Evolutionary conservation across 2,113 vertebrate genomes (phyloP), one percentile per base, ranked within the genome.

Genomic region (Enhydra lutris): DNA sequence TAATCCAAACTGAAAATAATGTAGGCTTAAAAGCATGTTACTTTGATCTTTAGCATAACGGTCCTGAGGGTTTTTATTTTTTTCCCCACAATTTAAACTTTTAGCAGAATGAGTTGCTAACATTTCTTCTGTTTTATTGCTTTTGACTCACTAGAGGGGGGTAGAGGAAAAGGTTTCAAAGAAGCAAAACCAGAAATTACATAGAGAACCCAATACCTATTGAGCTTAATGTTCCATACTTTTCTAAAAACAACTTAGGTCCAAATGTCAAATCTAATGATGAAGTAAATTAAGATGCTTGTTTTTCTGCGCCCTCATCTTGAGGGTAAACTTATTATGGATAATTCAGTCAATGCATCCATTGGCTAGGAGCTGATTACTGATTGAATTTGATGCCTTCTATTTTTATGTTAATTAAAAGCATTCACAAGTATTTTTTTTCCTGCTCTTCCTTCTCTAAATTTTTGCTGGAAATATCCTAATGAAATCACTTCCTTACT

Each of bases 131-230:
- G 88, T 74, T 63, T 73, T 97, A 50, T 78, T 93, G n/a, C 81
- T 26, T 81, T 95, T 93, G 23, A 7, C 4, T 93, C 98, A 97
- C 95, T 97, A 98, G 98, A 96, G 98, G 98, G 97, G 63, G 65
- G 31, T 83, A 96, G 86, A 97, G 91, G 97, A 98, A 98, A 96
- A 94, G 88, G 18, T 97, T 98, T 97, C n/a, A 61, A 65, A 90
- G 89, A 91, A 63, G 45, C 29, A 45, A 69, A 55, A 45, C 0
- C 17, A n/a, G 76, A 69, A 78, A 91, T 34, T 42, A 29, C 15
- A 3, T 12, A 73, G 39, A 88, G 84, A 89, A 52, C 4, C 9
- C 10, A 47, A 5, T 42, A 50, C 4, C 8, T 78, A 2, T 29
- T 39, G 47, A 57, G 34, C 15, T 45, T 39, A 34, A 24, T n/a